phyloP scores from a whole-genome alignment of 1,140 invertebrate genomes.

The Apis cerana region DNA sequence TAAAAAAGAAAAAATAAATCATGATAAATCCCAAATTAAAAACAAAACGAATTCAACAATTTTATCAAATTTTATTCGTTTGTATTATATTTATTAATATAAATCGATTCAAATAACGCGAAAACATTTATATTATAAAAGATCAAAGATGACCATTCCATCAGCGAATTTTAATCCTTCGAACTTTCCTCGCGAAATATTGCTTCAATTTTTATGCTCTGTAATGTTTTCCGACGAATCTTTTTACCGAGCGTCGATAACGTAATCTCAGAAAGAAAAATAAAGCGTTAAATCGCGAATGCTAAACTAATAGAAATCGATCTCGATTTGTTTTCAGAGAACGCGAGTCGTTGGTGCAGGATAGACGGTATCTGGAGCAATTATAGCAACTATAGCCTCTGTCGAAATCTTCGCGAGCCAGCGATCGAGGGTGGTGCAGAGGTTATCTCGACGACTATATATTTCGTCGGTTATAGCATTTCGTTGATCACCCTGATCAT shows the following conservation, averaged over 20 bases:
- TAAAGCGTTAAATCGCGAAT: neutral
- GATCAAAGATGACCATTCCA: neutral
- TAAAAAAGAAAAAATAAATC: no score
- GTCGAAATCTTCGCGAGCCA: conserved; percentile 80
- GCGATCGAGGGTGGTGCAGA: conserved; percentile 78
- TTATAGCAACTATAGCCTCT: conserved; percentile 86
- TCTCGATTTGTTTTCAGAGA: conserved; percentile 82
- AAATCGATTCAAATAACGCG: no score
- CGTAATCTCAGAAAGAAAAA: no score
- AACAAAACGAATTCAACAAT: no score
- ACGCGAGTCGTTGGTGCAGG: conserved; percentile 87
- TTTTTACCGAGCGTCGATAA: no score
- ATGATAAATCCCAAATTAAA: no score
- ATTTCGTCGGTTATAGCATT: conserved; percentile 88
- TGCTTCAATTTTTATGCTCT: neutral
- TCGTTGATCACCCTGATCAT: conserved; percentile 89
- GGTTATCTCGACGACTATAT: conserved; percentile 85
- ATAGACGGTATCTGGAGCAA: conserved; percentile 86
- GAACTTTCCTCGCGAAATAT: neutral
- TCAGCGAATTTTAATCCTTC: neutral
- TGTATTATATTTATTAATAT: no score
- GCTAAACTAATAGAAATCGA: conserved; percentile 4
- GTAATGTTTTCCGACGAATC: no score
- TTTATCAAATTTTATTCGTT: no score
- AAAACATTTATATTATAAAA: neutral